Evolutionary conservation across 2,797 vertebrate species (phyloP), one percentile per base, ranked within the genome.

Genomic region (Percopsis omiscomaycus): DNA sequence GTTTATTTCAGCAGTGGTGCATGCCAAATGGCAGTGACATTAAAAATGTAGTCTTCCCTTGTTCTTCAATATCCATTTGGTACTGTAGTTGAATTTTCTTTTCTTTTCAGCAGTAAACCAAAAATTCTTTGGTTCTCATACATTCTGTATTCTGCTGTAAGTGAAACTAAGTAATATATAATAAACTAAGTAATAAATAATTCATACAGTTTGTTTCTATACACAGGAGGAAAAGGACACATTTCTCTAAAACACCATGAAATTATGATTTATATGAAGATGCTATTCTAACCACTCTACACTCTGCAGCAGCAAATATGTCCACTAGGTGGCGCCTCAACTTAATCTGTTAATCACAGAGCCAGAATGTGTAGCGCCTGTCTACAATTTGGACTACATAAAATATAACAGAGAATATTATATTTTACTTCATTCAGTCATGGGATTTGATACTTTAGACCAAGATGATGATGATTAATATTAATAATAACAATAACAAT

Each of bases 271-370:
- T 2, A 59, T 65, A 66, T 44, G 14, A 51, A 66, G 69, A 51
- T 46, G 14, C 10, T 13, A 54, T 22, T 57, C 15, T 13, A 0
- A 46, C 28, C 12, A 22, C 22, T 11, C 42, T 56, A 10, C 37
- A 4, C 0, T 12, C 30, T 74, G 74, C 61, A 68, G 61, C 52
- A 32, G 60, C 47, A 16, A 0, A 61, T 67, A 5, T 1, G 13
- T 42, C 62, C 89, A 84, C 79, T 69, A 87, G 86, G 72, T 59
- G 84, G 77, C 77, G 71, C 75, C 74, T 79, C 16, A 1, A 15
- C 30, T 72, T 70, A 86, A 51, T 49, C 3, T 66, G 58, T 73
- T 52, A 9, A 27, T 56, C 46, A 30, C n/a, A 44, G 9, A 44
- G 2, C n/a, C 15, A 16, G 12, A 37, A 52, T 22, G 11, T 8